Base-by-base conservation (phyloP, 2,113 vertebrate species). In the Cyanoramphus novaezelandiae region DNA sequence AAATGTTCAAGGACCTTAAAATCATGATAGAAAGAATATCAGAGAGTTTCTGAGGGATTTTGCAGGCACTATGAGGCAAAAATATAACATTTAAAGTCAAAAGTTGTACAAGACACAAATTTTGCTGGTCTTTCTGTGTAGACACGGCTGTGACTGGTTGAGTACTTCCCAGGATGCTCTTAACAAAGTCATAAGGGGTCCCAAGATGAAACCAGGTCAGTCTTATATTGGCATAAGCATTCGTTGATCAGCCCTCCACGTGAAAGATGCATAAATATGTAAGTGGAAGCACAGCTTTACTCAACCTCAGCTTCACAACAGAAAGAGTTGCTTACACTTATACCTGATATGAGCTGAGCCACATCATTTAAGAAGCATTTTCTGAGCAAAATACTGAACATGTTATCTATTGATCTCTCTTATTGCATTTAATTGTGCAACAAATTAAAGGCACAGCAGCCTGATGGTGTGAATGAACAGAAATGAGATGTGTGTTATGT, bases 401-500 rank as follows among this genome's bases (percentile, higher is more conserved):
- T 79, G 57, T 76, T 82, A 86, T 65, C 71, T 92, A 81, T 81
- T 82, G 55, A 87, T 81, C 39, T 67, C 55, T 64, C 17, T 83
- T 82, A 49, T 68, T 70, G 63, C 31, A 70, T 90, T 90, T 92
- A 92, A 93, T 93, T 92, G 76, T 90, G 35, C 63, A 94, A 91
- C 78, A 95, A 90, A 93, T 95, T 70, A 82, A 88, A 96, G 53
- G 24, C 35, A 63, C 49, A 49, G 16, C 21, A 86, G 13, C n/a
- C 33, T 1, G 0, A 31, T 92, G 8, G 33, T 70, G n/a, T 77
- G 64, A 92, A 87, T 0, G 18, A 94, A 75, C 29, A 85, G 62
- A 89, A 93, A 86, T 83, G 31, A 81, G 47, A 71, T 43, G 14
- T n/a, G 27, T 64, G 64, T 57, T 88, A 75, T 19, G 0, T 90